Evolutionary conservation across 2,888 invertebrate genomes (phyloP).

Genomic region (Melanophora roralis): DNA sequence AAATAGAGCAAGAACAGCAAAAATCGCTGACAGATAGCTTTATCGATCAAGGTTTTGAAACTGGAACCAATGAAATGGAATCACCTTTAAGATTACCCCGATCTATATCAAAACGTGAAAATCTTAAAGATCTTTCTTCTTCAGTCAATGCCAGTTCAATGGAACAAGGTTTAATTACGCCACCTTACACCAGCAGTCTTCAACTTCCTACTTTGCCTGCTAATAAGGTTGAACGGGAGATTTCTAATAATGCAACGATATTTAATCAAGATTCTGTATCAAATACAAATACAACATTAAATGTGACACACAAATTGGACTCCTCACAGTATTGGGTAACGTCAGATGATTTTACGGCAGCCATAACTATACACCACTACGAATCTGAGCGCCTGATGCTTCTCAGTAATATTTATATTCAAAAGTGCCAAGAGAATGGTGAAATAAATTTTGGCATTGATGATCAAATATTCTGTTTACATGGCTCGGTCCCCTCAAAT

Average conservation of each 20-base stretch:
- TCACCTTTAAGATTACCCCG: constrained; percentile 67
- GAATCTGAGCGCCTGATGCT: constrained; percentile 67
- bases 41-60: constrained; percentile 75
- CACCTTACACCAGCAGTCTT: neutral
- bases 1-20: constrained; percentile 7
- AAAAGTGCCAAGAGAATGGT: constrained; percentile 69
- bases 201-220: constrained; percentile 65
- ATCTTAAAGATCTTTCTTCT: constrained; percentile 18
- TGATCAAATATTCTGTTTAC: constrained; percentile 66
- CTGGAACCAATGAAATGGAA: constrained; percentile 71
- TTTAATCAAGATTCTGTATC: constrained; percentile 62
- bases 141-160: constrained; percentile 59
- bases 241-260: constrained; percentile 65
- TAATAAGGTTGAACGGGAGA: no score
- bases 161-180: constrained; percentile 52
- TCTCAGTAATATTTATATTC: constrained; percentile 70
- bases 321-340: constrained; percentile 71
- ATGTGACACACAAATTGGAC: constrained; percentile 53
- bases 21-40: constrained; percentile 65
- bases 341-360: constrained; percentile 70
- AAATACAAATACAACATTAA: neutral
- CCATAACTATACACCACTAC: constrained; percentile 68
- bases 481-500: constrained; percentile 34
- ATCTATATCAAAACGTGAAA: neutral
- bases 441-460: constrained; percentile 73